These are phyloP conservation scores for Crotalus helleri DNA, from an alignment of 2,113 vertebrate species.

Conservation along the genomic window DNA sequence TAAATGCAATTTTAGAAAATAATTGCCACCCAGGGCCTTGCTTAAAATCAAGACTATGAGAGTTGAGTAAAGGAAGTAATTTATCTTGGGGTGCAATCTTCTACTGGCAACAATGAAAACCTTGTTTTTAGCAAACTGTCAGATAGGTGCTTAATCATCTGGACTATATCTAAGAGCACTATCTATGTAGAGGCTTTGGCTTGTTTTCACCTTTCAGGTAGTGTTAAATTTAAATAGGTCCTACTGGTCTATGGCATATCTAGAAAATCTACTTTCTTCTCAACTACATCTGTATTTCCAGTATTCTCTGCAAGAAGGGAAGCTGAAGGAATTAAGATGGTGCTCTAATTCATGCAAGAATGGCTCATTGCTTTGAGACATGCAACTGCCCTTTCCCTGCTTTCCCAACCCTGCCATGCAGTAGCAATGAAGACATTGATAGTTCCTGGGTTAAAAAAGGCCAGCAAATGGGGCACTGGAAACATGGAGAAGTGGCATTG, in stretches of 20 bases:
- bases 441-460: constrained; percentile 64
- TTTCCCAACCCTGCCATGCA: constrained; percentile 63
- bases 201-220: background rate
- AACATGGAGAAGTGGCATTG: constrained; percentile 51
- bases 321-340: background rate
- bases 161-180: background rate
- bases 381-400: constrained; percentile 51
- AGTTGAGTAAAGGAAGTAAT: background rate
- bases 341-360: constrained; percentile 61
- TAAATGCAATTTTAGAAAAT: background rate
- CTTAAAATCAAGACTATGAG: background rate
- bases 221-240: background rate
- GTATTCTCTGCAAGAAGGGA: background rate
- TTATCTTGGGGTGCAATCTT: background rate
- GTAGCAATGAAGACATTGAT: constrained; percentile 52
- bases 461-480: constrained; percentile 70
- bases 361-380: constrained; percentile 50
- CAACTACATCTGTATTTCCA: background rate
- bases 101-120: background rate
- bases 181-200: background rate
- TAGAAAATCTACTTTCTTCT: background rate
- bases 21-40: background rate
- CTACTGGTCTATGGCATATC: accelerated
- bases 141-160: background rate
- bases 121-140: background rate